Percentiles rank a stretch among this genome's conserved stretches.
phyloP scores from a whole-genome alignment of 2,888 invertebrate genomes.

The Pollenia angustigena region DNA sequence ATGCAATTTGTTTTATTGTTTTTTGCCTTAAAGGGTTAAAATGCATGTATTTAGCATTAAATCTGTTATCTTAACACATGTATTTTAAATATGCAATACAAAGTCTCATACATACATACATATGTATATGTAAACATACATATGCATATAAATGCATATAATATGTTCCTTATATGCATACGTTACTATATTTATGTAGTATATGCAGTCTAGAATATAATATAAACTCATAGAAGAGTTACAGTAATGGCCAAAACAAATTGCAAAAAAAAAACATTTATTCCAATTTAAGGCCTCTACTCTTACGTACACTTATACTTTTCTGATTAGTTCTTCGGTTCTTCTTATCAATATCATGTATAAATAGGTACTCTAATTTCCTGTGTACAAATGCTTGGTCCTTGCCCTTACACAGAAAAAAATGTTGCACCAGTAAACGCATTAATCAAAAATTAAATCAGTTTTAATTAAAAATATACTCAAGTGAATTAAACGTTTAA shows the following conservation, averaged over 20 bases:
- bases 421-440: too few relatives aligned
- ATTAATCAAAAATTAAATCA: too few relatives aligned
- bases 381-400: too few relatives aligned
- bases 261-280: background rate
- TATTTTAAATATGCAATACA: constrained; percentile 38
- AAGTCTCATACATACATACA: background rate
- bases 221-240: background rate
- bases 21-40: constrained; percentile 57
- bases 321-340: too few relatives aligned
- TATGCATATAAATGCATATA: background rate
- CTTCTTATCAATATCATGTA: too few relatives aligned
- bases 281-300: too few relatives aligned
- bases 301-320: too few relatives aligned
- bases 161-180: background rate
- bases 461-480: too few relatives aligned
- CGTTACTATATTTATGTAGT: constrained; percentile 1
- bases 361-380: too few relatives aligned
- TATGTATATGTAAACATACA: background rate
- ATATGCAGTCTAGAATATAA: constrained; percentile 9
- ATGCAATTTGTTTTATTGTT: constrained; percentile 13
- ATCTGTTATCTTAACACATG: constrained; percentile 71
- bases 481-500: too few relatives aligned
- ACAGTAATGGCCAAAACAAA: background rate
- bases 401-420: too few relatives aligned
- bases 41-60: constrained; percentile 60